Base-by-base conservation (phyloP, 2,888 invertebrate genomes). In the Atherix ibis region DNA sequence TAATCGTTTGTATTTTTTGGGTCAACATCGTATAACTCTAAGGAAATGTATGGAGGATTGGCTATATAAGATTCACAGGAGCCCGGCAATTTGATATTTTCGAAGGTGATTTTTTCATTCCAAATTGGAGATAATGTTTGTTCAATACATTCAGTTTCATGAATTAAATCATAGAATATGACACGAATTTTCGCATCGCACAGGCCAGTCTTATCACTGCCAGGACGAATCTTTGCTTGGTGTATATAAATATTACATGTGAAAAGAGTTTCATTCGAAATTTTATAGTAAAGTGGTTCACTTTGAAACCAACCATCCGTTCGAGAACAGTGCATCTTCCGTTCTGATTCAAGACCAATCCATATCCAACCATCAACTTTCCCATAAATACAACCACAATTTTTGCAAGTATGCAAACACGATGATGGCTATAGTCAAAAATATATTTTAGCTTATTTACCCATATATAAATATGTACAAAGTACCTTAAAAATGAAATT, bases 191-290 rank as follows among this genome's bases (percentile, higher is more conserved):
- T 48, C 0, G 73, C 62, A 51, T 73, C 68, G 18, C 66, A 62
- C 15, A 68, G 51, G 1, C 66, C 69, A 5, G 59, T 59, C 14
- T 53, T 54, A 36, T 74, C 71, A 40, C 59, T 56, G 2, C 69
- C 70, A 0, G 64, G 65, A 12, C 62, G 64, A 25, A 81, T 58
- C 51, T 73, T 74, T 2, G 75, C 80, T 59, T 74, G 73, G 50
- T 75, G 75, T 42, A 82, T 63, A 46, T 76, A 76, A 1, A 70
- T 66, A 14, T 72, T 65, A 39, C 71, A 70, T 46, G 73, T 69
- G 39, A 73, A 67, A 40, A 61, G 56, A 66, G 75, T 56, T 17
- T 45, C 41, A 1, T 31, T 35, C 4, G 24, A 47, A 27, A 40
- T 48, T 45, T 3, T 25, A 18, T 39, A 36, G 10, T 34, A 28